Base-by-base conservation (phyloP, 2,113 vertebrate species). In the Myotis lucifugus region DNA sequence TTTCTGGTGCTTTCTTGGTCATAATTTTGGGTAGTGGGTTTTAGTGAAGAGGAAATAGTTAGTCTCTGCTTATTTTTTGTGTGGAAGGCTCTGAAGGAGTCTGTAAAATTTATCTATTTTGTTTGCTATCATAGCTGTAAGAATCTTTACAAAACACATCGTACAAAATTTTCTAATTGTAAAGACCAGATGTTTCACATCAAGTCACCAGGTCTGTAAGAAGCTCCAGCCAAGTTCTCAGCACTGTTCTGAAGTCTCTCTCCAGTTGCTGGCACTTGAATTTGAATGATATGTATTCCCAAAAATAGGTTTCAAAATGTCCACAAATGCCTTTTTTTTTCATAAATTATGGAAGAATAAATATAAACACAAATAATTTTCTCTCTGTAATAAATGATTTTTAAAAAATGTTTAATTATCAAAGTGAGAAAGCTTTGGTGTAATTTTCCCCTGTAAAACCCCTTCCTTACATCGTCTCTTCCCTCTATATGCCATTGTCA, bases 161-260 rank as follows among this genome's bases (percentile, higher is more conserved):
- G 3, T 66, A 82, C 37, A 70, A n/a, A 92, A 8, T 59, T 84
- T 93, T 83, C 34, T 91, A 52, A 81, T 89, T 89, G 78, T n/a
- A 94, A 91, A 93, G 69, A 76, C 74, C 88, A 96, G 90, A 76
- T 97, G 94, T 91, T 96, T 92, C 73, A 56, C n/a, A 27, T 95
- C 84, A 89, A 93, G 83, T 78, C 77, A 88, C 67, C 42, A 83
- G 76, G 66, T 94, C 87, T 91, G 95, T 90, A 88, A 74, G 69
- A 77, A 56, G 48, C 76, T 50, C 74, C 73, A 84, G 93, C 88
- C 42, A 29, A 95, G 56, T 37, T 83, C 91, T 96, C 76, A 93
- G 92, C 69, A 59, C 48, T 82, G 9, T 70, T 78, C 76, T 40
- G 0, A 27, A 86, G 14, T 78, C 13, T 90, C 21, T 92, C 74